Base-by-base conservation (phyloP, 2,888 invertebrate genomes). In the Deroplatys truncata region DNA sequence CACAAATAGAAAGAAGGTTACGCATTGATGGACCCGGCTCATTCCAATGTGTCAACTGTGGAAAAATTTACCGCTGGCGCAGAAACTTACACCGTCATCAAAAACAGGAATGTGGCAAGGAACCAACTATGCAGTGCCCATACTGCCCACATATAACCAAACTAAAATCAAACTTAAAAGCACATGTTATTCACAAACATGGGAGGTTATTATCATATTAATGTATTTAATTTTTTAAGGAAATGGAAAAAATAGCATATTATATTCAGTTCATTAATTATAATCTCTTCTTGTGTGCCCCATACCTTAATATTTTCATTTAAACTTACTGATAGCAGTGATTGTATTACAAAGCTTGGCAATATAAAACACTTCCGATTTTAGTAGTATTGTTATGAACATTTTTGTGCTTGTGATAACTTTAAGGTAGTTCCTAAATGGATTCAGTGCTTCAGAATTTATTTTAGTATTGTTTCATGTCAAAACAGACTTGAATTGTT, bases 121-220 rank as follows among this genome's bases (percentile, higher is more conserved):
- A 91, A 85, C 92, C 92, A 15, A 91, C 91, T 88, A 92, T 92
- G 88, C 90, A 91, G 2, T 92, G 92, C 86, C 91, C 91, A 15
- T 91, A 91, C 43, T 92, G 92, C 84, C 91, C 91, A 88, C 83
- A 84, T 3, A 90, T 91, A 43, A 86, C 86, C 28, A 86, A 86
- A 56, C 28, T 43, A 28, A 91, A 91, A 88, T 90, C 90, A 82
- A 91, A 91, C 43, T 88, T 91, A 83, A 87, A 88, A n/a, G 89
- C 91, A 28, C 91, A 91, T 85, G 86, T 90, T 82, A 82, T 87
- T 28, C 82, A 56, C 85, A 84, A 88, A 28, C 91, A 91, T 85
- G 88, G 84, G 88, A 85, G 5, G 15, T 20, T 72, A 4, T 25
- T 20, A 1, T 1, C 5, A 72, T 20, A 72, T 25, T 72, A 2